Conservation (phyloP, 1,140 invertebrate species). For the Penaeus japonicus region DNA sequence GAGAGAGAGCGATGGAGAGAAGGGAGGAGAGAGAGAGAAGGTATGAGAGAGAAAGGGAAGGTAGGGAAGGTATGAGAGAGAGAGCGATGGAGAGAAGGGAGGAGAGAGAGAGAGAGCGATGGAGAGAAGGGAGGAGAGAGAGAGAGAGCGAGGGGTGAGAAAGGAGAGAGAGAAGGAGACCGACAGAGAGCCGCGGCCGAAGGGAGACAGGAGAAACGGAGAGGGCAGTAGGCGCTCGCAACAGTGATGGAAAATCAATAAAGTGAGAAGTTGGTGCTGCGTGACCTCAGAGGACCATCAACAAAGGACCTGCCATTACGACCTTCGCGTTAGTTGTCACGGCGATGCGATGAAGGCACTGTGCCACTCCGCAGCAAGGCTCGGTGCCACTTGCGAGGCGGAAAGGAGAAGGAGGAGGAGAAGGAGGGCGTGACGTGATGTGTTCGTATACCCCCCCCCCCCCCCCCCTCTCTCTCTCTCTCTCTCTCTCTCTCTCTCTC, state of each 20-base stretch:
- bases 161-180: neutral
- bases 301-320: too few species aligned
- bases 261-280: neutral
- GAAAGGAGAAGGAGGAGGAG: too few species aligned
- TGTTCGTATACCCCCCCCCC: too few species aligned
- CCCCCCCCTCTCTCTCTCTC: too few species aligned
- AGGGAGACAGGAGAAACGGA: neutral
- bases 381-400: too few species aligned
- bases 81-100: too few species aligned
- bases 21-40: neutral
- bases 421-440: too few species aligned
- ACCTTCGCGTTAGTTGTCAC: too few species aligned
- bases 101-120: neutral
- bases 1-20: neutral
- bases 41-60: neutral
- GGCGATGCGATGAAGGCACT: too few species aligned
- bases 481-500: too few species aligned
- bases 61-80: neutral
- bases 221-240: neutral
- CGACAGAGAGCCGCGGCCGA: neutral
- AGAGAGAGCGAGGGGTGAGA: neutral
- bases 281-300: neutral
- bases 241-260: conserved; percentile 19
- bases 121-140: neutral
- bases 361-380: too few species aligned